These are phyloP conservation scores for Belonocnema kinseyi DNA, from an alignment of 1,140 invertebrate genomes.

Conservation along the genomic window DNA sequence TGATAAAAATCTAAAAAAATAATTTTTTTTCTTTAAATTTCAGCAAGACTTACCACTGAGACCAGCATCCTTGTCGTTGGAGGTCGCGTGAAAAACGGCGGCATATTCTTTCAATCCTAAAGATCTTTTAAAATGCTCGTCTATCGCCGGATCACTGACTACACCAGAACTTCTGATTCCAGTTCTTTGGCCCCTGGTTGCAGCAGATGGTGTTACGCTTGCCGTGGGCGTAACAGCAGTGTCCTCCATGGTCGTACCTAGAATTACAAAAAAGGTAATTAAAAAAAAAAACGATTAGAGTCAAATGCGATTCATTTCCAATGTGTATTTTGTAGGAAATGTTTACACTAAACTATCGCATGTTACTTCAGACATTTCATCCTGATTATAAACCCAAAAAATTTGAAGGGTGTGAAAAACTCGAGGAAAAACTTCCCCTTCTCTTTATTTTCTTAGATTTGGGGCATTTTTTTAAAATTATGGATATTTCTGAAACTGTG, in stretches of 20 bases:
- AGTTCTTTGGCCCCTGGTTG: slow-evolving; percentile 66
- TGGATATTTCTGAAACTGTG: too few species aligned
- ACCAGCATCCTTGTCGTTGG: slow-evolving; percentile 70
- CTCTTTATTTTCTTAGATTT: too few species aligned
- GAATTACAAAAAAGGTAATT: slow-evolving; percentile 6
- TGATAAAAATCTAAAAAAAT: too few species aligned
- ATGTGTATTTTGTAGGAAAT: not conserved
- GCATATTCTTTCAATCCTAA: slow-evolving; percentile 90
- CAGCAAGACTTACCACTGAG: slow-evolving; percentile 63
- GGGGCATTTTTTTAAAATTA: too few species aligned
- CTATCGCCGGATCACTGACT: slow-evolving; percentile 90
- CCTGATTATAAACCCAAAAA: too few species aligned
- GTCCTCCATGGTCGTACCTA: slow-evolving; percentile 71
- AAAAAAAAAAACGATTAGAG: not conserved
- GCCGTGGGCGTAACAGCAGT: slow-evolving; percentile 68
- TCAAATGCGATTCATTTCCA: slow-evolving; percentile 1
- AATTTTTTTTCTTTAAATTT: not conserved
- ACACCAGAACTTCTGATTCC: slow-evolving; percentile 67
- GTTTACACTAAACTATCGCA: slow-evolving; percentile 4
- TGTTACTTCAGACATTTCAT: not conserved
- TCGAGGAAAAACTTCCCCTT: too few species aligned
- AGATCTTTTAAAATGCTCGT: slow-evolving; percentile 96
- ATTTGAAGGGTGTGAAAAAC: too few species aligned
- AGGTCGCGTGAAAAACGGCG: slow-evolving; percentile 82
- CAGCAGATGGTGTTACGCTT: slow-evolving; percentile 65